Evolutionary conservation across 1,140 invertebrate genomes (phyloP).

Genomic region (Zaprionus lachaisei): DNA sequence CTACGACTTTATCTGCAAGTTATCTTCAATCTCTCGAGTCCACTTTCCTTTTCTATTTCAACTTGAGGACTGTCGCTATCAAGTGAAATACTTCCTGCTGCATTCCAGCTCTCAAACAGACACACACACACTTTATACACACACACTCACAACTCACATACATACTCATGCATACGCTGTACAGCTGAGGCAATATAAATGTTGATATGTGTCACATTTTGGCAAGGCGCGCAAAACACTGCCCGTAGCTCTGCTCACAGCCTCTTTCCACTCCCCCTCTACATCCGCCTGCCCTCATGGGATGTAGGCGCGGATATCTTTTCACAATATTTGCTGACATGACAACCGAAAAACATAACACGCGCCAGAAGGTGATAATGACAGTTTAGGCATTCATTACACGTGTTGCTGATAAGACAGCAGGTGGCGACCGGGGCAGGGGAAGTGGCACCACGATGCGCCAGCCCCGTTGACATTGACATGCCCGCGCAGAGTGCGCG

Average conservation of each 20-base stretch:
- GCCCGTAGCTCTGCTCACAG: slow-evolving; percentile 36
- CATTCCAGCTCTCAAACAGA: slow-evolving; percentile 6
- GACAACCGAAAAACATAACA: slow-evolving; percentile 72
- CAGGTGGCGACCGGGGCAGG: slow-evolving; percentile 20
- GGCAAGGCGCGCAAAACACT: slow-evolving; percentile 33
- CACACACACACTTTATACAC: background rate
- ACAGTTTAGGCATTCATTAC: slow-evolving; percentile 83
- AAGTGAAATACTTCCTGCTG: slow-evolving; percentile 4
- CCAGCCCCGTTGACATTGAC: slow-evolving; percentile 53
- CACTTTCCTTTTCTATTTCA: slow-evolving; percentile 7
- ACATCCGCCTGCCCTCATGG: background rate
- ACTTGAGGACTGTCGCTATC: slow-evolving; percentile 11
- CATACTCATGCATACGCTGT: background rate
- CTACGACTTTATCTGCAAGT: background rate
- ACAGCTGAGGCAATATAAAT: slow-evolving; percentile 61
- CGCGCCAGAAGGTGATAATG: slow-evolving; percentile 77
- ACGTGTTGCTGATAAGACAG: slow-evolving; percentile 79
- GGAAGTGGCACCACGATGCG: background rate
- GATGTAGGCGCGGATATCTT: slow-evolving; percentile 54
- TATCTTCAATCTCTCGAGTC: background rate
- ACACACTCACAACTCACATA: slow-evolving; percentile 5
- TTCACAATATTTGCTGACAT: slow-evolving; percentile 81
- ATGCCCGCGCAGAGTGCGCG: slow-evolving; percentile 41
- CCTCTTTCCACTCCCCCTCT: background rate
- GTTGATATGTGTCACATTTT: slow-evolving; percentile 77